Evolutionary conservation across 2,797 vertebrate genomes (phyloP).

Genomic region (Amblyopsis hoosieri): DNA sequence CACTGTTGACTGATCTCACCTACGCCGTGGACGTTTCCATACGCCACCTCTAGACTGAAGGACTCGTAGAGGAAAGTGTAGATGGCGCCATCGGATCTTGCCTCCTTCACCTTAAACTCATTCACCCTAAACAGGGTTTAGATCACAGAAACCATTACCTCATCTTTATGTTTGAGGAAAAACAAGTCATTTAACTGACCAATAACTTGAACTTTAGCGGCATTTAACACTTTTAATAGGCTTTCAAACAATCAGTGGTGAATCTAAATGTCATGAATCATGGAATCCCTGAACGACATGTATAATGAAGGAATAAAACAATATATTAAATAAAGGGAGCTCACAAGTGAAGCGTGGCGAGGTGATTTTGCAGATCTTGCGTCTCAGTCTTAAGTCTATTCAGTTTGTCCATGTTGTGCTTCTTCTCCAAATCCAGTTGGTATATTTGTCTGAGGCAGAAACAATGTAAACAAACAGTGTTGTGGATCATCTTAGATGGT

Average conservation of each 20-base stretch:
- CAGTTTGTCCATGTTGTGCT: slow-evolving; percentile 51
- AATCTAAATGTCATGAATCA: no score
- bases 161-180: no score
- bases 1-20: no score
- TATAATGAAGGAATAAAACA: no score
- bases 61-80: slow-evolving; percentile 76
- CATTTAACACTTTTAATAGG: no score
- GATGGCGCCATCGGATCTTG: slow-evolving; percentile 29
- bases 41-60: slow-evolving; percentile 63
- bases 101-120: slow-evolving; percentile 71
- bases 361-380: slow-evolving; percentile 49
- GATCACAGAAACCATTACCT: background rate
- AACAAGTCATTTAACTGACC: no score
- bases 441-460: slow-evolving; percentile 57
- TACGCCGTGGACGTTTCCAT: slow-evolving; percentile 22
- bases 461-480: background rate
- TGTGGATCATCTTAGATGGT: background rate
- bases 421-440: slow-evolving; percentile 64
- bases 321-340: slow-evolving; percentile 5
- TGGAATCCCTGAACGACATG: no score
- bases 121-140: slow-evolving; percentile 61
- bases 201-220: no score
- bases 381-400: slow-evolving; percentile 58
- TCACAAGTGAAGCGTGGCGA: slow-evolving; percentile 59
- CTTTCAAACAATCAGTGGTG: no score